Evolutionary conservation across 2,888 invertebrate species (phyloP), one percentile per base, ranked within the genome.

Genomic region (Aphodius sticticus): DNA sequence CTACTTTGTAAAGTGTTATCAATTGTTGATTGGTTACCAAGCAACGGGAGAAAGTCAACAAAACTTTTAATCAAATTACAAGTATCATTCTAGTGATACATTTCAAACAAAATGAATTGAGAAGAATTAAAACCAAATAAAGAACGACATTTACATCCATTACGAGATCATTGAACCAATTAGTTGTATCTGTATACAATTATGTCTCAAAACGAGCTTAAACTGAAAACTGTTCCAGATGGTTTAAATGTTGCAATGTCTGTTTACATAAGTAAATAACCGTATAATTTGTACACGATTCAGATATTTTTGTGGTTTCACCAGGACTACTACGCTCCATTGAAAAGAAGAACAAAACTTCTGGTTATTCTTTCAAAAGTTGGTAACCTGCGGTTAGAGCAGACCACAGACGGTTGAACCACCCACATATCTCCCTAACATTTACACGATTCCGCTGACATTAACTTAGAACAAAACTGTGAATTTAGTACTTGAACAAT

Each of bases 401-500:
- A 53, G 53, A 53, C 53, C 53, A 53, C 53, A 53, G 53, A 53
- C 9, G 7, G 53, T 53, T 53, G 53, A 9, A 12, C 53, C 53
- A 53, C 53, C 53, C 53, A 53, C 53, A 53, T 53, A 5, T 9
- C 9, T 12, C 53, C 53, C 53, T 53, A 53, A 53, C 53, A 53
- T 53, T 53, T 53, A 53, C 53, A 53, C 9, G 53, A 53, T 53
- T 53, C 53, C 53, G 7, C 9, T 53, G 53, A 53, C 53, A 53
- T 53, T 53, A 53, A 7, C 53, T 53, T 53, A 53, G 53, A 53
- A 53, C 53, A 53, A 53, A 53, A 53, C 53, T 53, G 53, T 53
- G 53, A 53, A 53, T 53, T 53, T 53, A 53, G 53, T 53, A 53
- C 53, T 53, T 53, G 53, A 53, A 53, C 53, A 53, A 53, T 53